phyloP scores from a whole-genome alignment of 2,797 vertebrate species.

The Phoeniculus purpureus region DNA sequence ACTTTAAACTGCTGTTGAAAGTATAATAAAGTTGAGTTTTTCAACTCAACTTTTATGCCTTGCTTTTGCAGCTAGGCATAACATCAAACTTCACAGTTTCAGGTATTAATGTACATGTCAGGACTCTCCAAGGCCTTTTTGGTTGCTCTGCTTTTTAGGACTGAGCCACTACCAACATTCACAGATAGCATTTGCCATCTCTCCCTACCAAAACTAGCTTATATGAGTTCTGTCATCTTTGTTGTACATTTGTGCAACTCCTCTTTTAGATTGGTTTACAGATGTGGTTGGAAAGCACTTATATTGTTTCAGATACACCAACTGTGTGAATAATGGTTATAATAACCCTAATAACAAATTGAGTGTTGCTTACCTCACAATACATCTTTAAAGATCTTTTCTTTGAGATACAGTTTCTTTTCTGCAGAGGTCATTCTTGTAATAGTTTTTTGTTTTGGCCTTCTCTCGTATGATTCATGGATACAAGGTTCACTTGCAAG shows the following conservation, averaged over 20 bases:
- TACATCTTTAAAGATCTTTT: conserved; percentile 42
- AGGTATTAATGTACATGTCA: background rate
- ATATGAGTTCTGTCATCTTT: background rate
- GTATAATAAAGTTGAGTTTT: too few relatives aligned
- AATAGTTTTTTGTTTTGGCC: background rate
- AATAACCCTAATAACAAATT: conserved; percentile 55
- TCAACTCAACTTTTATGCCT: too few relatives aligned
- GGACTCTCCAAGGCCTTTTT: background rate
- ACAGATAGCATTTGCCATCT: background rate
- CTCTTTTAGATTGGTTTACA: conserved; percentile 54
- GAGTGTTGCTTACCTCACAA: conserved; percentile 7
- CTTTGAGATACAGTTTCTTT: conserved; percentile 44
- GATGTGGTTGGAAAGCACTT: conserved; percentile 60
- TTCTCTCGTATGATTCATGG: conserved; percentile 1
- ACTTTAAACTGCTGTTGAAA: background rate
- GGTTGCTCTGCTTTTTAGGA: background rate
- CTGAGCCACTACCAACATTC: background rate
- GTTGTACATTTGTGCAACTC: conserved; percentile 41
- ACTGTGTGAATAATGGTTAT: conserved; percentile 50
- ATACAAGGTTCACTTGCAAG: background rate
- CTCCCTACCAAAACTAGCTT: background rate
- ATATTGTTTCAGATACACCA: conserved; percentile 8
- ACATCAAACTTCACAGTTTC: background rate
- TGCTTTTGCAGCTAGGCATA: background rate
- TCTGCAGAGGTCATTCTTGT: background rate